Evolutionary conservation across 2,888 invertebrate species (phyloP).

Genomic region (Ochropacha duplaris): DNA sequence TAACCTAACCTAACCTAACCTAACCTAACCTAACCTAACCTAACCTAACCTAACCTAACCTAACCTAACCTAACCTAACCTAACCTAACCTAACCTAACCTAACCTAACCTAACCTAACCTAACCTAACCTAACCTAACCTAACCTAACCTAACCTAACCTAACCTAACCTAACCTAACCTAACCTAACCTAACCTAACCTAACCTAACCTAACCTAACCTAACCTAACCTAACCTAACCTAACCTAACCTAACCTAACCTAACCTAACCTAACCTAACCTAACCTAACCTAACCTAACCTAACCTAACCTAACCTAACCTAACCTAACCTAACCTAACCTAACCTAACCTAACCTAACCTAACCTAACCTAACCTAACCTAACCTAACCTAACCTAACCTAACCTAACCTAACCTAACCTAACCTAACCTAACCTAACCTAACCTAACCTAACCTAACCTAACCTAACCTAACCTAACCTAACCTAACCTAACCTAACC

Average conservation of each 20-base stretch:
- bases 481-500: background rate
- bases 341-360: constrained; percentile 8
- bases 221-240: constrained; percentile 23
- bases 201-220: constrained; percentile 18
- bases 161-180: constrained; percentile 23
- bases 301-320: constrained; percentile 12
- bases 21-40: constrained; percentile 14
- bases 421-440: background rate
- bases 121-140: constrained; percentile 20
- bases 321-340: constrained; percentile 11
- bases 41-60: constrained; percentile 18
- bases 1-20: constrained; percentile 18
- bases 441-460: background rate
- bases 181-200: constrained; percentile 21
- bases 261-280: constrained; percentile 12
- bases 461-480: background rate
- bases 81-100: constrained; percentile 17
- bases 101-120: constrained; percentile 18
- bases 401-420: background rate
- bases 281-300: constrained; percentile 6
- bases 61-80: constrained; percentile 20
- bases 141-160: constrained; percentile 21
- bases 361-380: constrained; percentile 6
- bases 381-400: constrained; percentile 10
- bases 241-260: constrained; percentile 21